Percentiles rank a stretch among this genome's conserved stretches.
Evolutionary conservation across 2,888 invertebrate species (phyloP).

Genomic region (Gonocerus acuteangulatus): DNA sequence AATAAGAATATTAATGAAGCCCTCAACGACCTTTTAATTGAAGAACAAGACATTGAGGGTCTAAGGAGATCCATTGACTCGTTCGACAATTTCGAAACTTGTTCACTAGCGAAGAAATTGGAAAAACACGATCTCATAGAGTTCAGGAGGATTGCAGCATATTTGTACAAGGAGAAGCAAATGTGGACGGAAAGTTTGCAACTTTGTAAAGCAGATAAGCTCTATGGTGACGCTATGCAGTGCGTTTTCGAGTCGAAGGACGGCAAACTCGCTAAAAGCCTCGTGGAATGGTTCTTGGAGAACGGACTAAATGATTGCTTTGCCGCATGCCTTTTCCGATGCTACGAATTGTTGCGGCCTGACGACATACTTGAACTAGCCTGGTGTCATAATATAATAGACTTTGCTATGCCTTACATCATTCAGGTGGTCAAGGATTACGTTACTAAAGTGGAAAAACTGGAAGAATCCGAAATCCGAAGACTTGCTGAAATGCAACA

Average conservation of each 20-base stretch:
- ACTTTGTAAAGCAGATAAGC: conserved; percentile 95
- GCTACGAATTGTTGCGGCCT: conserved; percentile 95
- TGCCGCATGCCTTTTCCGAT: conserved; percentile 93
- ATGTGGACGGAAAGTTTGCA: conserved; percentile 99
- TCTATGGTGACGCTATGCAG: conserved; percentile 99
- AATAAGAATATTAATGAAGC: conserved; percentile 99
- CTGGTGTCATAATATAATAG: conserved; percentile 97
- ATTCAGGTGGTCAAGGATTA: conserved; percentile 81
- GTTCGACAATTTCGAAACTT: conserved; percentile 99
- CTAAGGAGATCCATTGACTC: conserved; percentile 96
- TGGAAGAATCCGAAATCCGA: conserved; percentile 90
- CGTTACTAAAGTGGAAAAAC: conserved; percentile 75
- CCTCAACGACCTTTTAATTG: conserved; percentile 87
- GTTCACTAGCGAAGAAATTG: conserved; percentile 90
- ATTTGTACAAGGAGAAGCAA: conserved; percentile 98
- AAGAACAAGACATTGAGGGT: conserved; percentile 95
- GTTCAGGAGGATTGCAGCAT: conserved; percentile 97
- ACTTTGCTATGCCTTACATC: conserved; percentile 99
- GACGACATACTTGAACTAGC: conserved; percentile 97
- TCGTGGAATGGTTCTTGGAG: conserved; percentile 96
- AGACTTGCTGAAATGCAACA: conserved; percentile 68
- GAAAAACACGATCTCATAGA: conserved; percentile 99
- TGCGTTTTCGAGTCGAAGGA: conserved; percentile 97
- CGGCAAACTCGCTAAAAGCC: conserved; percentile 94
- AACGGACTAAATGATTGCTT: conserved; percentile 94